Percentiles rank a stretch among this genome's conserved stretches.
These are phyloP conservation scores for Theristus sp. DNA, from an alignment of 2,888 invertebrate genomes.

Conservation along the genomic window DNA sequence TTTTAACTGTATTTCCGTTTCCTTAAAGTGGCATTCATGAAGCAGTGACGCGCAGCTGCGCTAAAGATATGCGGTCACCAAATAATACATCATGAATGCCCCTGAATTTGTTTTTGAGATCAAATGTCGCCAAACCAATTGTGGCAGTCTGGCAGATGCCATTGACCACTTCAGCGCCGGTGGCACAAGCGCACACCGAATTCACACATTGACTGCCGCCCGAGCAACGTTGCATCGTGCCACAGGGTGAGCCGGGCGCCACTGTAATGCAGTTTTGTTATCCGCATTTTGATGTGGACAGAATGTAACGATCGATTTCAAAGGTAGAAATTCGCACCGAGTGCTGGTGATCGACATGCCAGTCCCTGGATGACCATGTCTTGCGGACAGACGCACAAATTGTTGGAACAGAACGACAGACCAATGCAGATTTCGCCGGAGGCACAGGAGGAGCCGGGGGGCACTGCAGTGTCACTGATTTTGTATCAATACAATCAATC, in stretches of 20 bases:
- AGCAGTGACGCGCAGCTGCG: too few species aligned
- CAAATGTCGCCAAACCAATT: background rate
- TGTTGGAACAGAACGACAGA: conserved; percentile 21
- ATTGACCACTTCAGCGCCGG: background rate
- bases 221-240: conserved; percentile 23
- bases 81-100: too few species aligned
- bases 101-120: too few species aligned
- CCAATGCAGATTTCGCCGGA: conserved; percentile 18
- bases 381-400: conserved; percentile 17
- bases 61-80: too few species aligned
- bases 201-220: conserved; percentile 6
- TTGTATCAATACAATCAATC: too few species aligned
- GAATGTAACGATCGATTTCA: too few species aligned
- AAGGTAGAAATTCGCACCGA: too few species aligned
- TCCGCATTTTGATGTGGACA: background rate
- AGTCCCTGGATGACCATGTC: background rate
- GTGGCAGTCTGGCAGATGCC: background rate
- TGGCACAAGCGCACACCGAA: background rate
- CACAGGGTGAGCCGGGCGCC: conserved; percentile 18
- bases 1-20: too few species aligned
- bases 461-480: conserved; percentile 12
- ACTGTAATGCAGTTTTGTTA: conserved; percentile 9
- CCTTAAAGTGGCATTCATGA: too few species aligned
- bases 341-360: background rate
- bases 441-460: conserved; percentile 17